Base-by-base conservation (phyloP, 2,888 invertebrate species). In the Lasioglossum pauxillum region DNA sequence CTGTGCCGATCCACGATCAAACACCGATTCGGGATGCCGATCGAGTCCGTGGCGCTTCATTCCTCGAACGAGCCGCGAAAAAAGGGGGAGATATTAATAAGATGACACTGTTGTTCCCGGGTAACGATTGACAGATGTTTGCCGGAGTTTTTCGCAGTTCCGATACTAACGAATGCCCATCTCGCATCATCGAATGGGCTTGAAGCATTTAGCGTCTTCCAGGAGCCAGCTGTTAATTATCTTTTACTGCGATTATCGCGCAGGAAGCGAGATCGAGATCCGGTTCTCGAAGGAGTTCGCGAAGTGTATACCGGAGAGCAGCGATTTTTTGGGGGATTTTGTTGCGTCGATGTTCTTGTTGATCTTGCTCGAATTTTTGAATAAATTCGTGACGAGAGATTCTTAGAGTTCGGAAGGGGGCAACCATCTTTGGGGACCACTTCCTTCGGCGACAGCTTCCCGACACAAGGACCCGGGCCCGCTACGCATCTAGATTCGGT, bases 41-140 rank as follows among this genome's bases (percentile, higher is more conserved):
- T 27, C 72, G 75, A 76, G n/a, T 73, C 72, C 77, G 73, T 38
- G 86, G 88, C 90, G 88, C 83, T 83, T 84, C 78, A 73, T 46
- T 23, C 78, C 72, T 60, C 60, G 80, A 73, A 75, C 80, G 75
- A 46, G 46, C 31, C 69, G 31, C 81, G 80, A 86, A 86, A 89
- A 90, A 88, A 82, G 64, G 77, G 78, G 82, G 81, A 86, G 91
- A 90, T 91, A 91, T 91, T 91, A 91, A 91, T 91, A 91, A 91
- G 90, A 87, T 91, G 90, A 91, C 91, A 91, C 91, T 91, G 91
- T 90, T 89, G 82, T 78, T 5, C 64, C 53, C 53, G 75, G 83
- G 75, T 80, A 82, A 44, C 81, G 84, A 88, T 84, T 89, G 90
- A 90, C 91, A 90, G 90, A 90, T 90, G 90, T 89, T 88, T 1